Conservation (phyloP, 2,888 invertebrate species). For the Leptura quadrifasciata region DNA sequence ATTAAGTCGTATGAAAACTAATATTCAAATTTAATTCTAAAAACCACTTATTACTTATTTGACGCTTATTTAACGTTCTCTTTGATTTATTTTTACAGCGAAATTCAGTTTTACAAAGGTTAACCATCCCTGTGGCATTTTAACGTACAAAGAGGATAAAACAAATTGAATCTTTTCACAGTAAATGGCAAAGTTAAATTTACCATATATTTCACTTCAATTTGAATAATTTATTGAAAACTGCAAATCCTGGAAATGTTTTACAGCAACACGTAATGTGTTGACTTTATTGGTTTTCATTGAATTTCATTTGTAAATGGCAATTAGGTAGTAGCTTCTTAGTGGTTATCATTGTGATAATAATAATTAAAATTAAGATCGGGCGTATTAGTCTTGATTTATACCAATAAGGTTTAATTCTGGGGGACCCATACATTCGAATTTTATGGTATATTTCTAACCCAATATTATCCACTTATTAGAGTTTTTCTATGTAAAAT, state of each 20-base stretch:
- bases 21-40: neutral
- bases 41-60: neutral
- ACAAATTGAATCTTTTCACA: constrained; percentile 1
- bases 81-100: neutral
- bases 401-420: neutral
- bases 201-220: constrained; percentile 7
- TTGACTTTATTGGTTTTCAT: neutral
- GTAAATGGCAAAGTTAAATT: constrained; percentile 3
- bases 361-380: neutral
- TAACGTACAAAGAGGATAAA: neutral
- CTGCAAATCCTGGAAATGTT: neutral
- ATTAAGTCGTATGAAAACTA: no score
- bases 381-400: neutral
- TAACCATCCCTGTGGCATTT: constrained; percentile 1
- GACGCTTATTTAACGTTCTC: neutral
- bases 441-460: no score
- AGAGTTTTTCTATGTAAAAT: no score
- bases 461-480: no score
- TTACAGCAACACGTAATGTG: neutral
- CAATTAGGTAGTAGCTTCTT: neutral
- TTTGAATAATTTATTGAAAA: constrained; percentile 4
- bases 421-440: no score
- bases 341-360: neutral
- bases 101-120: neutral
- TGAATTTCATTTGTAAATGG: neutral